Evolutionary conservation across 2,113 vertebrate species (phyloP).

Genomic region (Fukomys damarensis): DNA sequence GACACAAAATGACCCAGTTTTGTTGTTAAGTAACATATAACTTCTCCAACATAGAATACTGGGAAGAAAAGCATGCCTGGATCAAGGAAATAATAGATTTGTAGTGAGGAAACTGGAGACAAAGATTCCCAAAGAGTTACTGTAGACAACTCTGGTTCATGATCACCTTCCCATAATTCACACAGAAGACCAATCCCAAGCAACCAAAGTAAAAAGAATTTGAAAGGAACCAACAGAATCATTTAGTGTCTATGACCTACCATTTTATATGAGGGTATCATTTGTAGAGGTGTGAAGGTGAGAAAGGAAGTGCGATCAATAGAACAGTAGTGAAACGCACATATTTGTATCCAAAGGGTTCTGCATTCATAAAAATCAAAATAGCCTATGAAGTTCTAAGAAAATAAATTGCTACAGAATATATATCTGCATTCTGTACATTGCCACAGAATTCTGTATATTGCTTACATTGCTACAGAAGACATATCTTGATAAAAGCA

Average conservation of each 20-base stretch:
- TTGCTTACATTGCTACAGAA: not conserved
- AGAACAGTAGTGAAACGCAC: not conserved
- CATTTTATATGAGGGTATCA: not conserved
- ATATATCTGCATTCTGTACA: not conserved
- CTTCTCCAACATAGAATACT: not conserved
- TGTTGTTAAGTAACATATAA: not conserved
- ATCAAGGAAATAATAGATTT: not conserved
- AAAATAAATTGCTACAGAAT: slow-evolving; percentile 24
- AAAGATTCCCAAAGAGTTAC: not conserved
- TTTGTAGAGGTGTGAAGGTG: not conserved
- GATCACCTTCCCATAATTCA: not conserved
- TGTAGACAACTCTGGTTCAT: not conserved
- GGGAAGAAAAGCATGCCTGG: not conserved
- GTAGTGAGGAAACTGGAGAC: not conserved
- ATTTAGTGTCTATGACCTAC: not conserved
- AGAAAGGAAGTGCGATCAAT: not conserved
- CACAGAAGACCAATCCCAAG: not conserved
- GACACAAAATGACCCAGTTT: not conserved
- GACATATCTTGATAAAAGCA: slow-evolving; percentile 27
- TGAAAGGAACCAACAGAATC: not conserved
- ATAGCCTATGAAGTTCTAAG: not conserved
- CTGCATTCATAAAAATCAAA: not conserved
- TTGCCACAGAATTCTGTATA: no score
- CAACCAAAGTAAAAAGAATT: not conserved
- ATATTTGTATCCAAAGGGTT: not conserved